These are phyloP conservation scores for Pterobdella sp. DNA, from an alignment of 2,888 invertebrate species.

Conservation along the genomic window DNA sequence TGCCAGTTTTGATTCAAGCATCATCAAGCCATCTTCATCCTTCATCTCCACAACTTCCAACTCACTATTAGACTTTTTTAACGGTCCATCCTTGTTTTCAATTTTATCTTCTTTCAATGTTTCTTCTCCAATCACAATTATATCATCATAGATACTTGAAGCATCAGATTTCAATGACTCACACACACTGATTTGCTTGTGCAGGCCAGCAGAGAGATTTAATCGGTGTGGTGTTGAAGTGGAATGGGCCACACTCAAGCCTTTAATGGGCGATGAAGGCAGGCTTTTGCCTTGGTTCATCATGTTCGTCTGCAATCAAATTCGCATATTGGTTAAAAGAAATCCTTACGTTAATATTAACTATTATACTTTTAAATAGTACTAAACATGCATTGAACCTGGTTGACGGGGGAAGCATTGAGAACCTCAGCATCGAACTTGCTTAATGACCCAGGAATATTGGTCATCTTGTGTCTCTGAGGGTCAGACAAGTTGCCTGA, in stretches of 20 bases:
- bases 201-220: neutral
- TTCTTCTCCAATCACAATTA: neutral
- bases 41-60: constrained; percentile 2
- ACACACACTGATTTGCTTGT: neutral
- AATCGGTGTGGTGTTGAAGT: neutral
- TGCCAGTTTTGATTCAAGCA: neutral
- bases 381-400: no score
- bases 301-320: no score
- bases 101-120: neutral
- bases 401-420: no score
- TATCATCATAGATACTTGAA: neutral
- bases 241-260: neutral
- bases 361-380: no score
- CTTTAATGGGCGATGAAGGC: neutral
- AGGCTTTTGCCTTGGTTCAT: no score
- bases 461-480: neutral
- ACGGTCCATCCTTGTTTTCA: neutral
- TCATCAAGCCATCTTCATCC: neutral
- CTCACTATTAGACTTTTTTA: neutral
- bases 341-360: no score
- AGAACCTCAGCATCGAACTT: no score
- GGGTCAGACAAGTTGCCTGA: neutral
- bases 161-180: neutral
- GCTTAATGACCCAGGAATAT: no score
- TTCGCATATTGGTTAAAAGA: no score